Base-by-base conservation (phyloP, 2,888 invertebrate species). In the Halocaridina rubra region DNA sequence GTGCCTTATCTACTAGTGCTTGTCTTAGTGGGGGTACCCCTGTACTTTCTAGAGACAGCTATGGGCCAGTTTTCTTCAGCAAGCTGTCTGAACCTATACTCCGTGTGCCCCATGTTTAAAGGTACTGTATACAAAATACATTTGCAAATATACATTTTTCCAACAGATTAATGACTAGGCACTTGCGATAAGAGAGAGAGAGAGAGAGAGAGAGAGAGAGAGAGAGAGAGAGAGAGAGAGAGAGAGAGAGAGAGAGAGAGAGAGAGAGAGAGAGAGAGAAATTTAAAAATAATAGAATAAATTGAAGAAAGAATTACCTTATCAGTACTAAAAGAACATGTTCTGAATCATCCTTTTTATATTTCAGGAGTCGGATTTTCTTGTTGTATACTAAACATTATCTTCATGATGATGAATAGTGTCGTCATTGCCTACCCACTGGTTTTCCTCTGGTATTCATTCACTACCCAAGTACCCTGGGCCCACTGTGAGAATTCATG, bases 1-100 rank as follows among this genome's bases (percentile, higher is more conserved):
- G 93, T 97, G 33, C 97, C 97, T 2, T 97, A 97, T 91, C 92
- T 96, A 69, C 0, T 98, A 98, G 98, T 98, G 8, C 93, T 98
- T 72, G 93, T 98, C 90, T 93, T 98, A 88, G 98, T 98, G 89
- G 99, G 99, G 2, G 97, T 98, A 88, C 99, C 99, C 1, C 98
- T 99, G 96, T 99, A 99, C 92, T 98, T 99, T 91, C 95, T 99
- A 95, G 99, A 99, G 91, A 92, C 98, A 1, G 75, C 84, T 10
- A 94, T 99, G 90, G 99, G 99, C 2, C 99, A 99, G 92, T 98
- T 98, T 96, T 93, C 98, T 89, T 98, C 97, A 22, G 96, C 98
- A 89, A 99, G 99, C 19, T 98, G 99, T 4, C 92, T 99, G 80
- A 98, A 98, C 0, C 97, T 99, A 13, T 99, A 98, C 92, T 97